Conservation (phyloP, 92 coral and sea anemone species). For the Metridium senile region DNA sequence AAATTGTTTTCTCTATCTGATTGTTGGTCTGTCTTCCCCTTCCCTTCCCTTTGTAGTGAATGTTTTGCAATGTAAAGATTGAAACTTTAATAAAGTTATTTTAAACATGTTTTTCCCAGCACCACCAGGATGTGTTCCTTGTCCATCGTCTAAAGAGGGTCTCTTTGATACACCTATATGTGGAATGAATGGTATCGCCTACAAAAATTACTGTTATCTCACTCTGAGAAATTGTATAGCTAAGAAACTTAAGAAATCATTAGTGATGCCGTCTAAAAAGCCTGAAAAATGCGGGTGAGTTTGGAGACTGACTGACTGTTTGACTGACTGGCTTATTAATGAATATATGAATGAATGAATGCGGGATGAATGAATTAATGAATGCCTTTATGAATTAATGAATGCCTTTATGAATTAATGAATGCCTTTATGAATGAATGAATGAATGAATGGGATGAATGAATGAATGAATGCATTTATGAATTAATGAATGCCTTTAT, state of each 20-base stretch:
- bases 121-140: constrained; percentile 91
- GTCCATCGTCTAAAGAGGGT: constrained; percentile 88
- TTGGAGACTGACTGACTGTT: background rate
- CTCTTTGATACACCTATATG: constrained; percentile 97
- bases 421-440: too few species aligned
- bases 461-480: too few species aligned
- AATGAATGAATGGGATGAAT: too few species aligned
- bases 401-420: too few species aligned
- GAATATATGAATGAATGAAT: background rate
- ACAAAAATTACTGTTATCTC: constrained; percentile 91
- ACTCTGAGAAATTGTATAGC: constrained; percentile 93
- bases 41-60: too few species aligned
- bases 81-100: too few species aligned
- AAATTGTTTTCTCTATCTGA: background rate
- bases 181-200: constrained; percentile 92
- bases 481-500: too few species aligned
- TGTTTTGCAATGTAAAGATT: too few species aligned
- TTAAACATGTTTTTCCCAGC: constrained; percentile 39
- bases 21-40: background rate
- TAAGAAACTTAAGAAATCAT: constrained; percentile 73
- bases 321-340: background rate
- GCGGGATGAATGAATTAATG: too few species aligned
- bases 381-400: too few species aligned
- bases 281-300: constrained; percentile 91
- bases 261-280: constrained; percentile 75